phyloP scores from a whole-genome alignment of 2,888 invertebrate genomes.

The Steinernema hermaphroditum region DNA sequence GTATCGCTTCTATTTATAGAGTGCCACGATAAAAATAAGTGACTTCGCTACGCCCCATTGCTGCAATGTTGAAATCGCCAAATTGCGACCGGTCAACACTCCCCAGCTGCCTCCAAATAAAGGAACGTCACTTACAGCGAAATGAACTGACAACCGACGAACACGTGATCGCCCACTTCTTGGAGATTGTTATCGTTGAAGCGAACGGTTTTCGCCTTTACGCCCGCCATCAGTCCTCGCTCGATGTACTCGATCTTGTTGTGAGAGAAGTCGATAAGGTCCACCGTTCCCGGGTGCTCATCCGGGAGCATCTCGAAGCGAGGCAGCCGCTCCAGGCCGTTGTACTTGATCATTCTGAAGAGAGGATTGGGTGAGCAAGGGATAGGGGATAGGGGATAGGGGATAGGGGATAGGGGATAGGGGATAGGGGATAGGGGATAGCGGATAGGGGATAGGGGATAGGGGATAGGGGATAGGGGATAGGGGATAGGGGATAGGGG shows the following conservation, averaged over 20 bases:
- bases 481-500: no score
- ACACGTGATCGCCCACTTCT: constrained; percentile 52
- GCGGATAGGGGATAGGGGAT: no score
- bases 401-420: no score
- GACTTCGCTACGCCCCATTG: no score
- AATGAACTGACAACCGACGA: constrained; percentile 51
- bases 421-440: no score
- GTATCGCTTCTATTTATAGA: no score
- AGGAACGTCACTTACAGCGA: constrained; percentile 44
- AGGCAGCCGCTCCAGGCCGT: constrained; percentile 42
- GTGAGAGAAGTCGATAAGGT: constrained; percentile 48
- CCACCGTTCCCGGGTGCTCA: constrained; percentile 24
- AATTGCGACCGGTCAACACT: no score
- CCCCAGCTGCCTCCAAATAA: no score
- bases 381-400: no score
- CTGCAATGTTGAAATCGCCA: no score
- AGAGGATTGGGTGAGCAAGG: not conserved
- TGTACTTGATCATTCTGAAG: constrained; percentile 35
- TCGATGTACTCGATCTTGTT: constrained; percentile 42
- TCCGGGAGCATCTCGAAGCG: constrained; percentile 46
- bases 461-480: no score
- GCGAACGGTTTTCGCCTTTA: constrained; percentile 41
- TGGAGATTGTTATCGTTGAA: constrained; percentile 47
- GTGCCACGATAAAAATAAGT: no score
- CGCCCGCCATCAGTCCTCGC: constrained; percentile 40